Base-by-base conservation (phyloP, 1,140 invertebrate species). In the Andrena cerasifolii region DNA sequence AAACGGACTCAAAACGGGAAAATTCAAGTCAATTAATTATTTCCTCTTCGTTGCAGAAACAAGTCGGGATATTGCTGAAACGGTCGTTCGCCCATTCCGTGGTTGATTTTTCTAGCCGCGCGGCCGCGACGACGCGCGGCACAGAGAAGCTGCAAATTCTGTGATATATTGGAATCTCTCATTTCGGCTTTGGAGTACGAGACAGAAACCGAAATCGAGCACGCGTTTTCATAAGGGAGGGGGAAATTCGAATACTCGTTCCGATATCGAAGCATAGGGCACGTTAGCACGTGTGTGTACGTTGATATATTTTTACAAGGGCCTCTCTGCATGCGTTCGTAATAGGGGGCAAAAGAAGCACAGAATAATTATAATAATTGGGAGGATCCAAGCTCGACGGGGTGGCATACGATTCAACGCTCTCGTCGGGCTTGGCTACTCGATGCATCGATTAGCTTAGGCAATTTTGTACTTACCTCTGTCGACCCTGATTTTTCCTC, bases 381-480 rank as follows among this genome's bases (percentile, higher is more conserved):
- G 61, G 36, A 51, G 79, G 53, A 58, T 73, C 45, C 26, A 33
- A 33, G 24, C 56, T 8, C 47, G 63, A 47, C 45, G 62, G 56
- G 16, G 10, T 40, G 36, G 26, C 31, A 24, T 3, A 7, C 51
- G 40, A 58, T 58, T 12, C 16, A 28, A n/a, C n/a, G n/a, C n/a
- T n/a, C 36, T 14, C 45, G 66, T 5, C 1, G 63, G 7, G 54
- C 47, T 53, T 33, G 24, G 82, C 68, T 83, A 65, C 82, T 45
- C 18, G 73, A 83, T 53, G 75, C 26, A 61, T 80, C n/a, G 40
- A 78, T 90, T 89, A 86, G 80, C 78, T 82, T 87, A 91, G 79
- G 81, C 80, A 76, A 89, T 91, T 91, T 91, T 91, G 89, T 91
- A 91, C 89, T 90, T 91, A 91, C 76, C 73, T 87, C 80, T 79